Base-by-base conservation (phyloP, 2,797 vertebrate genomes). In the Chelonia mydas region DNA sequence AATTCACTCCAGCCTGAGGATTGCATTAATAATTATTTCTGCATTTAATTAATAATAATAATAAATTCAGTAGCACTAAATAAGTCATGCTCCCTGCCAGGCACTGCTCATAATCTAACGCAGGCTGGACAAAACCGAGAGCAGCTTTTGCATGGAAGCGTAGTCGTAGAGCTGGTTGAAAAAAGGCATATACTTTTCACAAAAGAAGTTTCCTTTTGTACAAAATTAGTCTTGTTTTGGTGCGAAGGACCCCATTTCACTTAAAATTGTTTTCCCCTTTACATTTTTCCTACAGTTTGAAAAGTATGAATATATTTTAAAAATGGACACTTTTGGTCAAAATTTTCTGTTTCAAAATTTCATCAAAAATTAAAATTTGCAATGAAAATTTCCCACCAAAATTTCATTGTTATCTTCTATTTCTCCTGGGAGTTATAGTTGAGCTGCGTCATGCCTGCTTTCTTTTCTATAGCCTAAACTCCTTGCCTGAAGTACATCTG, bases 341-440 rank as follows among this genome's bases (percentile, higher is more conserved):
- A 23, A 41, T 5, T 23, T 72, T 23, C 25, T 17, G 27, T 49
- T 77, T 27, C 2, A 77, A 49, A 49, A 28, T 28, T 17, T 49
- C 45, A 77, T 27, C 45, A 9, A 47, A 45, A 27, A 76, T 76
- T 27, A 7, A 47, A 27, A 47, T 11, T 31, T 61, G 31, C 59
- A 15, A 12, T 72, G 68, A 72, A 72, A 37, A 72, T 16, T 95
- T 90, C 77, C 79, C 50, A 88, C 84, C 89, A 94, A 94, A 92
- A 95, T 90, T 86, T 92, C 5, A 96, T 17, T 79, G 77, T 95
- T 95, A 96, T 95, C 61, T 72, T 72, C 57, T 85, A 96, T 94
- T 97, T 95, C 94, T 96, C 95, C 82, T 87, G 94, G 95, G 83
- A 95, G 88, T 84, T 91, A 15, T 80, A 84, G 90, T 92, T 95